Evolutionary conservation across 1,140 invertebrate species (phyloP).

Genomic region (Trichonephila clavata): DNA sequence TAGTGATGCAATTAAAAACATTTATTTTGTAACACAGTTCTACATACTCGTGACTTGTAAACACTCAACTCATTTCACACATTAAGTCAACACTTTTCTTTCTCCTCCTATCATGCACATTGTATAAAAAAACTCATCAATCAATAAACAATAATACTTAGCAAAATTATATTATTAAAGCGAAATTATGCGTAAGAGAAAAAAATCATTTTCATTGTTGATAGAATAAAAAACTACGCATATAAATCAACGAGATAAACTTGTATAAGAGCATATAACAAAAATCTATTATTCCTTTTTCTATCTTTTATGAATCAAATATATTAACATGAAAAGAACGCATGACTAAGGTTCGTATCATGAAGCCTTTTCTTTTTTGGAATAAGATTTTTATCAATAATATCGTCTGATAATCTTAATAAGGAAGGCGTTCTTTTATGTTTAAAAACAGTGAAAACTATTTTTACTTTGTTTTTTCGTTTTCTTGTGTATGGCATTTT

Average conservation of each 20-base stretch:
- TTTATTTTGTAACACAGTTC: too few species aligned
- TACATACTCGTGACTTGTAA: too few species aligned
- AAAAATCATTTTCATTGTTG: not conserved
- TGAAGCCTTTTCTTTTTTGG: not conserved
- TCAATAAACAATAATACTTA: not conserved
- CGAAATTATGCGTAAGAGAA: not conserved
- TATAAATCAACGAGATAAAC: not conserved
- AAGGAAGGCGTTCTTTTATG: constrained; percentile 62
- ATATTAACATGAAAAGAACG: not conserved
- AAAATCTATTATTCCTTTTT: constrained; percentile 5
- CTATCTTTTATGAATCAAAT: not conserved
- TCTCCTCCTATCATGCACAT: too few species aligned
- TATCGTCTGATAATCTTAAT: constrained; percentile 59
- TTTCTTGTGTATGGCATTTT: not conserved
- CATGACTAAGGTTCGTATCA: not conserved
- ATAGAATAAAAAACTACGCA: not conserved
- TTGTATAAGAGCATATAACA: not conserved
- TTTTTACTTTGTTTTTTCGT: not conserved
- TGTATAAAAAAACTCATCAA: not conserved
- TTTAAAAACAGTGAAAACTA: constrained; percentile 38
- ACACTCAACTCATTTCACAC: too few species aligned
- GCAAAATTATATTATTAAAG: not conserved
- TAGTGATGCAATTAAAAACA: too few species aligned
- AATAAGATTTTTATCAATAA: not conserved
- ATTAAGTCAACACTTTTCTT: too few species aligned